Conservation (phyloP, 1,140 invertebrate species). For the Heliothis subflexa region DNA sequence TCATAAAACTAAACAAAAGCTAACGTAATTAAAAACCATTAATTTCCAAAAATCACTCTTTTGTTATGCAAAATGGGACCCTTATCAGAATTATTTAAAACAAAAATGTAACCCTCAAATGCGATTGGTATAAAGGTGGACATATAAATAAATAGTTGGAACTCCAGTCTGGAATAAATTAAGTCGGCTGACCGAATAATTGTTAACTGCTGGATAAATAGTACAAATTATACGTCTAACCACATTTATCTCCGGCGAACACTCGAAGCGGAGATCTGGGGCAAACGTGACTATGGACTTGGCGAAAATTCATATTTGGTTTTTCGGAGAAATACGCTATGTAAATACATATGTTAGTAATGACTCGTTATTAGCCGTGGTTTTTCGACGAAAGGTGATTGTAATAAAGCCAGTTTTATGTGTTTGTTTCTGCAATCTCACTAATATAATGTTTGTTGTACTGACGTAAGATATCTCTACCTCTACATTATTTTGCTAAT, state of each 20-base stretch:
- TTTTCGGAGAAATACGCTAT: neutral
- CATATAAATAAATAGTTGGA: slow-evolving; percentile 26
- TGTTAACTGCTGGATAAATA: slow-evolving; percentile 49
- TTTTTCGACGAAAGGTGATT: too few species aligned
- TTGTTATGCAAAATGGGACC: neutral
- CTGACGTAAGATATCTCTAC: too few species aligned
- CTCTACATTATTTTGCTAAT: neutral
- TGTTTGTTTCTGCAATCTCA: too few species aligned
- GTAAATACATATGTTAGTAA: too few species aligned
- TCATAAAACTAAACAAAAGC: slow-evolving; percentile 16
- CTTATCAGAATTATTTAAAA: neutral
- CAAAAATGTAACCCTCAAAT: slow-evolving; percentile 14
- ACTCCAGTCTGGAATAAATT: slow-evolving; percentile 37
- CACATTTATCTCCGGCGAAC: slow-evolving; percentile 50
- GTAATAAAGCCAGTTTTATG: too few species aligned
- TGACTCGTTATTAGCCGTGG: too few species aligned
- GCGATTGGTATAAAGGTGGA: neutral
- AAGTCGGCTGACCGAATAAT: slow-evolving; percentile 47
- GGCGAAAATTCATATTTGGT: neutral
- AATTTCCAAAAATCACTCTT: neutral
- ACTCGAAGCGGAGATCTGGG: slow-evolving; percentile 27
- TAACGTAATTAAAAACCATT: neutral
- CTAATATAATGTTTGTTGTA: too few species aligned
- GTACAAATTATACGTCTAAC: slow-evolving; percentile 52
- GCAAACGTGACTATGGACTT: slow-evolving; percentile 5